Evolutionary conservation across 2,113 vertebrate genomes (phyloP).

Genomic region (Podarcis cretensis): DNA sequence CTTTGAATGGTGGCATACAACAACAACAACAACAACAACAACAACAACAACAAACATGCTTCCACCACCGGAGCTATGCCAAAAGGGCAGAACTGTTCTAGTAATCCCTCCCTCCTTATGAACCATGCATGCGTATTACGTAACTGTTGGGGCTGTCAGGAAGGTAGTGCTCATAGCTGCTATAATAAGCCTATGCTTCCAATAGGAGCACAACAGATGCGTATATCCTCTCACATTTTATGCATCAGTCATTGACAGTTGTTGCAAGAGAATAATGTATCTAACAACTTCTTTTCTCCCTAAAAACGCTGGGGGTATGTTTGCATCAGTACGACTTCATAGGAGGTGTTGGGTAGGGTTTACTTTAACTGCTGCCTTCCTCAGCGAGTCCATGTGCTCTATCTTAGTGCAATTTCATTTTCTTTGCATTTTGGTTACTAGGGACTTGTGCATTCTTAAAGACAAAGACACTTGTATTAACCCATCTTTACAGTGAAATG

Average conservation of each 20-base stretch:
- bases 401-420: not conserved
- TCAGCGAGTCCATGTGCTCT: not conserved
- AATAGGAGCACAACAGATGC: not conserved
- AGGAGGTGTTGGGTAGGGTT: not conserved
- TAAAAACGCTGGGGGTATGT: not conserved
- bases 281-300: not conserved
- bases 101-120: not conserved
- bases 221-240: not conserved
- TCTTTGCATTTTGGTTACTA: not conserved
- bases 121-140: not conserved
- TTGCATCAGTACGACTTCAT: not conserved
- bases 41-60: not conserved
- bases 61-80: not conserved
- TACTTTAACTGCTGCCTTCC: not conserved
- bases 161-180: not conserved
- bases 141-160: not conserved
- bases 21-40: too few species aligned
- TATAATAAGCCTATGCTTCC: slow-evolving; percentile 6
- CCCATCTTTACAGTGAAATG: not conserved
- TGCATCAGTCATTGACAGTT: not conserved
- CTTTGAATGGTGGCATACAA: too few species aligned
- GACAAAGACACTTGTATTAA: not conserved
- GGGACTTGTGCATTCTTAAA: not conserved
- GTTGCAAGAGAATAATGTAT: not conserved
- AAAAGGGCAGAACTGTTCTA: not conserved